Evolutionary conservation across 2,888 invertebrate genomes (phyloP).

Genomic region (Lamproptera curius): DNA sequence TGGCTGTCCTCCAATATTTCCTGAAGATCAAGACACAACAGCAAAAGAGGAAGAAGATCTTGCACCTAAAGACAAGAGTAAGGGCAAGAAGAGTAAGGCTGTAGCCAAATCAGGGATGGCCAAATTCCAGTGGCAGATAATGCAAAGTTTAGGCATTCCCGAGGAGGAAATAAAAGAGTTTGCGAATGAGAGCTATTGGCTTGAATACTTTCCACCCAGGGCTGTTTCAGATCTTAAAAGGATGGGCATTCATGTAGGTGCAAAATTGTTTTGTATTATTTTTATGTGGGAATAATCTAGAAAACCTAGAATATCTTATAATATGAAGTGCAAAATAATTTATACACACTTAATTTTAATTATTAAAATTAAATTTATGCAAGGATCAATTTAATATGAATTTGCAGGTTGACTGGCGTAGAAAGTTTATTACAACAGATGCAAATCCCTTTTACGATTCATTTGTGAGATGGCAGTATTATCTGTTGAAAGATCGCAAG

Average conservation of each 20-base stretch:
- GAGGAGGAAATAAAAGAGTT: slow-evolving; percentile 96
- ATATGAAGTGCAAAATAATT: too few relatives aligned
- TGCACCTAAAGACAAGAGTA: slow-evolving; percentile 81
- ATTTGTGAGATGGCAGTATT: slow-evolving; percentile 98
- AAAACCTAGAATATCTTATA: too few relatives aligned
- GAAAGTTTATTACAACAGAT: slow-evolving; percentile 99
- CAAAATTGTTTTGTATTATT: slow-evolving; percentile 1
- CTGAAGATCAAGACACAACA: slow-evolving; percentile 75
- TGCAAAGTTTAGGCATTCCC: slow-evolving; percentile 92
- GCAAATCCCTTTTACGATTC: slow-evolving; percentile 98
- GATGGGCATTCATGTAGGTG: slow-evolving; percentile 92
- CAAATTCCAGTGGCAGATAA: slow-evolving; percentile 99
- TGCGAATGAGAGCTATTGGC: slow-evolving; percentile 94
- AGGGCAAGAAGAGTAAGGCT: slow-evolving; percentile 97
- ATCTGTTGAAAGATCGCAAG: slow-evolving; percentile 88
- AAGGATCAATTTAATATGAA: too few relatives aligned
- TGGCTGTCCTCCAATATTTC: slow-evolving; percentile 96
- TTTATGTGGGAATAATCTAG: too few relatives aligned
- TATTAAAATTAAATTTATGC: too few relatives aligned
- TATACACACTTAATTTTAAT: too few relatives aligned
- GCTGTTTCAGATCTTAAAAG: slow-evolving; percentile 91
- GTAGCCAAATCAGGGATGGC: slow-evolving; percentile 92
- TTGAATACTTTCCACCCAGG: slow-evolving; percentile 97
- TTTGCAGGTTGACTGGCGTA: slow-evolving; percentile 95
- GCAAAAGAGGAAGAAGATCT: slow-evolving; percentile 75